Base-by-base conservation (phyloP, 2,113 vertebrate species). In the Mus pahari region DNA sequence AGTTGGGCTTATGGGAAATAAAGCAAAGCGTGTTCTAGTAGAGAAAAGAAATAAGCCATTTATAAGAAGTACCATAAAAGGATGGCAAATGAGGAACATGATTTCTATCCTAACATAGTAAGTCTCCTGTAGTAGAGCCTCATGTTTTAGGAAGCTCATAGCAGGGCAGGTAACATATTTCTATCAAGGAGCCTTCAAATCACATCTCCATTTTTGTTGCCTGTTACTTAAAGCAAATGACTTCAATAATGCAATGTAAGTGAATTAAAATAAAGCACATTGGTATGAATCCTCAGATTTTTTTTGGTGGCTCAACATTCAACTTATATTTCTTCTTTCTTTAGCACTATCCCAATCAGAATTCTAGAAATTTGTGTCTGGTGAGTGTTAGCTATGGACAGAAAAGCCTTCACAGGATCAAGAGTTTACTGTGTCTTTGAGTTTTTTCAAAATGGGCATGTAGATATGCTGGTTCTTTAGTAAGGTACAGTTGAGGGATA, bases 401-500 rank as follows among this genome's bases (percentile, higher is more conserved):
- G 39, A 90, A 28, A 71, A 88, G 20, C 26, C 11, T 92, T 84
- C 77, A 89, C 7, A 91, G 68, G 96, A 81, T 71, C 31, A 53
- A 53, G 53, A 81, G 68, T 71, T 75, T 86, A 20, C 10, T 39
- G 2, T n/a, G 22, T 39, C 28, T 90, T 53, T 89, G 60, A 64
- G 14, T 71, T 81, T 39, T 53, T 28, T 87, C 55, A 93, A 93
- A 36, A 73, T 60, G 53, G n/a, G 0, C 5, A 71, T 70, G 9
- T 58, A 58, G 64, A 36, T 77, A 11, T 89, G 24, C 70, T 36
- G 14, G 9, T 90, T 42, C 60, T 95, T 94, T 66, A 73, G 58
- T 91, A 86, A 94, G 90, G 24, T 86, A 31, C 33, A 39, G 66
- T 83, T 86, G 84, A 94, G 19, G 36, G n/a, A 26, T 96, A 95